Percentiles rank a stretch among this genome's conserved stretches.
Evolutionary conservation across 2,113 vertebrate species (phyloP).

Genomic region (Desmodus rotundus): DNA sequence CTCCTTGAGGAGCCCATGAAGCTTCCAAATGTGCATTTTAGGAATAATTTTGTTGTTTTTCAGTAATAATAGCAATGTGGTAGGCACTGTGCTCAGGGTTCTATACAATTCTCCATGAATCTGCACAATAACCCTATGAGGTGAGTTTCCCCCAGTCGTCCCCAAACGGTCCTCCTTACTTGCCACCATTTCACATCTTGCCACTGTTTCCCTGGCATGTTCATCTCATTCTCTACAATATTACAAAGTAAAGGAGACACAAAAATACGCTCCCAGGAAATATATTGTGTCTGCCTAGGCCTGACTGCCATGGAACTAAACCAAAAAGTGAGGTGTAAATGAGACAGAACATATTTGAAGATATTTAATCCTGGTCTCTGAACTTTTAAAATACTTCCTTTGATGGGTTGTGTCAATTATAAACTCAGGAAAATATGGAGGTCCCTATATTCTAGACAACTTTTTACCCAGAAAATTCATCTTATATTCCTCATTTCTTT

Average conservation of each 20-base stretch:
- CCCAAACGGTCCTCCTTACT: background rate
- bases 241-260: background rate
- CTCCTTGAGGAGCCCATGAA: constrained; percentile 40
- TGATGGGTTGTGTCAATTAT: constrained; percentile 11
- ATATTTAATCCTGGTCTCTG: background rate
- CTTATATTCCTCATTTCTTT: background rate
- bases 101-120: background rate
- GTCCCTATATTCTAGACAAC: background rate
- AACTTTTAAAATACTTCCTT: background rate
- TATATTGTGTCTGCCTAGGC: background rate
- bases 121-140: background rate
- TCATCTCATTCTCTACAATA: background rate
- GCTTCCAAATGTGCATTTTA: constrained; percentile 16
- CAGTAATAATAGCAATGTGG: background rate
- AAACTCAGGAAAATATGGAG: background rate
- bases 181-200: background rate
- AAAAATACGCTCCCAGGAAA: background rate
- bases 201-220: background rate
- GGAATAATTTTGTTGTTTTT: constrained; percentile 36
- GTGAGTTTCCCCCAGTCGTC: background rate
- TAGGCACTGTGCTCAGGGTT: background rate
- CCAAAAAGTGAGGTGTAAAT: background rate
- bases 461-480: background rate
- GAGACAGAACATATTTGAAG: background rate
- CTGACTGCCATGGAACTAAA: background rate